Percentiles rank a stretch among this genome's conserved stretches.
These are phyloP conservation scores for Philantomba maxwellii DNA, from an alignment of 2,113 vertebrate genomes.

Conservation along the genomic window DNA sequence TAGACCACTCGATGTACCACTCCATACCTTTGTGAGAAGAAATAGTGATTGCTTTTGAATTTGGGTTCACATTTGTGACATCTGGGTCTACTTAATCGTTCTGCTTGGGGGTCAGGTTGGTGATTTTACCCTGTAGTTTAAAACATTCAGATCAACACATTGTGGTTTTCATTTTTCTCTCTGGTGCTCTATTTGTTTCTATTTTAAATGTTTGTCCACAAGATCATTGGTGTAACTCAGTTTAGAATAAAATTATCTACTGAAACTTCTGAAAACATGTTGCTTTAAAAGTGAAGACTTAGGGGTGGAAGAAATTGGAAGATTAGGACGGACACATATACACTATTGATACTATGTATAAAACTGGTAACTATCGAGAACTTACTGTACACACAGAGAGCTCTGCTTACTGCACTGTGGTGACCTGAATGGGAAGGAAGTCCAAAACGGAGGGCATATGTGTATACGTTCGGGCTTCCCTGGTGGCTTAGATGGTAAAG, in stretches of 20 bases:
- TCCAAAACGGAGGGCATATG: not conserved
- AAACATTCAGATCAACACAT: slow-evolving; percentile 30
- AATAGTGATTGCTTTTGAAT: slow-evolving; percentile 2
- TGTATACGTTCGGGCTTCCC: no score
- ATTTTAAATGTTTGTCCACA: not conserved
- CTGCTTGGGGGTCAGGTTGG: not conserved
- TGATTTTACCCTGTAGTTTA: slow-evolving; percentile 31
- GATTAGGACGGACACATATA: not conserved
- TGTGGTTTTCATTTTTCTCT: not conserved
- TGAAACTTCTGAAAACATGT: not conserved
- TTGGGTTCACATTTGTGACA: not conserved
- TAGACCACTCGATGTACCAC: not conserved
- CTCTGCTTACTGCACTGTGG: not conserved
- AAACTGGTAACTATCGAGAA: not conserved
- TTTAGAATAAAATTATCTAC: not conserved
- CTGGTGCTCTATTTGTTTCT: not conserved
- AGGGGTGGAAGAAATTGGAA: not conserved
- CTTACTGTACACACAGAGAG: not conserved
- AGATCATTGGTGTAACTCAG: not conserved
- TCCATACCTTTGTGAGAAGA: not conserved
- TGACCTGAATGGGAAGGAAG: not conserved
- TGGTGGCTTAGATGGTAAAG: no score
- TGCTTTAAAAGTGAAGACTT: not conserved
- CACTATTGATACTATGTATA: not conserved
- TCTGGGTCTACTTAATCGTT: slow-evolving; percentile 38